These are phyloP conservation scores for human DNA, from an alignment of 2,113 vertebrate genomes.

Conservation along the genomic window DNA sequence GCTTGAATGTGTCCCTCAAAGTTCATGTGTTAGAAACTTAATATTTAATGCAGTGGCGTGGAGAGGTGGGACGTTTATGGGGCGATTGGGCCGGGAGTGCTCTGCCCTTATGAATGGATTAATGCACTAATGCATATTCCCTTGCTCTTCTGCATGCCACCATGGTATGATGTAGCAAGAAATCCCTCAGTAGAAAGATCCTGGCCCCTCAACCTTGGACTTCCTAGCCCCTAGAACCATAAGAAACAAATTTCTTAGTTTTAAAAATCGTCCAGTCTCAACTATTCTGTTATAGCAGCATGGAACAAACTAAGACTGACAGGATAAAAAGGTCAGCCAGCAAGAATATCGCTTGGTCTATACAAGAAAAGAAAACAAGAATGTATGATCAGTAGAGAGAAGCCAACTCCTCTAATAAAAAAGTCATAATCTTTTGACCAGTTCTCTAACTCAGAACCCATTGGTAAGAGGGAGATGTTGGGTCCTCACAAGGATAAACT, in stretches of 20 bases:
- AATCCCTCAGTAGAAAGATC: not conserved
- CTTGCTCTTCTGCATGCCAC: not conserved
- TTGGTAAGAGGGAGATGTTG: not conserved
- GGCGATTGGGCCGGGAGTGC: not conserved
- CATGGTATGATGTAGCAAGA: not conserved
- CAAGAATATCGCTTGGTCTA: not conserved
- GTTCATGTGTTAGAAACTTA: not conserved
- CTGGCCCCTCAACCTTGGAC: not conserved
- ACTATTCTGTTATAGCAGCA: not conserved
- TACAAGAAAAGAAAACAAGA: not conserved
- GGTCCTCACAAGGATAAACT: not conserved
- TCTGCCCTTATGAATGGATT: not conserved
- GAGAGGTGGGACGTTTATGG: not conserved
- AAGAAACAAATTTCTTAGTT: not conserved
- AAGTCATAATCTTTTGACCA: not conserved
- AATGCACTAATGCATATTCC: not conserved
- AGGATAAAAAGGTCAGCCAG: not conserved
- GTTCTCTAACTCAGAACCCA: not conserved
- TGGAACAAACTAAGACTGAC: not conserved
- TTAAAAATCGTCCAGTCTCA: not conserved
- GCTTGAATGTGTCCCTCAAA: not conserved
- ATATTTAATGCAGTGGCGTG: not conserved
- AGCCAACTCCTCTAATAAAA: not conserved
- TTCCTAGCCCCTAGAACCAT: not conserved
- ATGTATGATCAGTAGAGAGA: not conserved